Percentiles rank a stretch among this genome's conserved stretches.
These are phyloP conservation scores for Drosophila bocki DNA, from an alignment of 1,140 invertebrate genomes.

Conservation along the genomic window DNA sequence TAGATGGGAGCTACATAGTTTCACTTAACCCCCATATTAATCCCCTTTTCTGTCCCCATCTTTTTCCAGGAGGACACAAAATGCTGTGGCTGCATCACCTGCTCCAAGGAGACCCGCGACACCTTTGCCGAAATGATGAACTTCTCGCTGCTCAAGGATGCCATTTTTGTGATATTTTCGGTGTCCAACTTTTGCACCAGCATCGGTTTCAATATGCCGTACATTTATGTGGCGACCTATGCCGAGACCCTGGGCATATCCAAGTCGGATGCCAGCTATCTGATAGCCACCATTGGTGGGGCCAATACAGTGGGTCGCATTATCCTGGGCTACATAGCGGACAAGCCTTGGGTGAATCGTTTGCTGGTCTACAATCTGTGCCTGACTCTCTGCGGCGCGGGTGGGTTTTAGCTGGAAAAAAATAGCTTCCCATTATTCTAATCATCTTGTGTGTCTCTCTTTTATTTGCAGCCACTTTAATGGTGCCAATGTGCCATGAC, in stretches of 20 bases:
- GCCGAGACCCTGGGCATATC: conserved; percentile 87
- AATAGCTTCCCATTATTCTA: no score
- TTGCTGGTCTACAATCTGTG: conserved; percentile 95
- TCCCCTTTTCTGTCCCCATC: neutral
- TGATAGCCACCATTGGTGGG: conserved; percentile 93
- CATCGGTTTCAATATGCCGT: conserved; percentile 98
- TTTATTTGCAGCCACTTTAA: conserved; percentile 90
- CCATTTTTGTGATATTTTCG: conserved; percentile 95
- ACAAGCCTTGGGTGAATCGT: conserved; percentile 95
- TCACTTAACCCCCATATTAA: no score
- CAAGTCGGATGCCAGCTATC: conserved; percentile 87
- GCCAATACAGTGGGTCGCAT: conserved; percentile 95
- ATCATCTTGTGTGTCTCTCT: no score
- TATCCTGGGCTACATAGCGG: conserved; percentile 93
- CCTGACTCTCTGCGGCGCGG: conserved; percentile 92
- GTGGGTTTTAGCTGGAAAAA: conserved; percentile 86
- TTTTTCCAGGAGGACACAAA: conserved; percentile 66
- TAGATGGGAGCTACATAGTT: no score
- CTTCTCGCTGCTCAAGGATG: conserved; percentile 92
- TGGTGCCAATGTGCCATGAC: conserved; percentile 90
- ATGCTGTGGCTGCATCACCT: conserved; percentile 86
- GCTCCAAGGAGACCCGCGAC: conserved; percentile 87
- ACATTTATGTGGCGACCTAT: conserved; percentile 92
- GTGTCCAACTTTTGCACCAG: conserved; percentile 98
- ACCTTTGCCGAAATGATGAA: conserved; percentile 94